A percentile compares a stretch with the other conserved stretches of the same genome.
phyloP scores from a whole-genome alignment of 2,888 invertebrate genomes.

The Ichneumoninae sp. region DNA sequence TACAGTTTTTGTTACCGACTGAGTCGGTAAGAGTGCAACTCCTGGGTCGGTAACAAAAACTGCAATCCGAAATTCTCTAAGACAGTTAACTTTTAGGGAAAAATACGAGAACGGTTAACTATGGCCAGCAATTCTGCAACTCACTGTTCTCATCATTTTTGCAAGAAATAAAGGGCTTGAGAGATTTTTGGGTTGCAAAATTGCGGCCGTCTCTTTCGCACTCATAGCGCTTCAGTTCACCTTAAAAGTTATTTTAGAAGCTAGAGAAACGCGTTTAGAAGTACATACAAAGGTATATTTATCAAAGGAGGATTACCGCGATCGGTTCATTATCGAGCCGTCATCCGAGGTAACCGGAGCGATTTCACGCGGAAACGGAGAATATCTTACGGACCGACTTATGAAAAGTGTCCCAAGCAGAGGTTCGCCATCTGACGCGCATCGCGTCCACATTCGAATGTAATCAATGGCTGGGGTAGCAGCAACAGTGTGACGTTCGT shows the following conservation, averaged over 20 bases:
- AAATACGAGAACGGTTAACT: too few species aligned
- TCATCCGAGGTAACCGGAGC: background rate
- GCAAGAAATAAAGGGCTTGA: too few species aligned
- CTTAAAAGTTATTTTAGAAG: slow-evolving; percentile 25
- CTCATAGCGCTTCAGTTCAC: too few species aligned
- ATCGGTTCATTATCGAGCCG: background rate
- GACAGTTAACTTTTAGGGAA: too few species aligned
- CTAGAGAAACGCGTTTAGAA: slow-evolving; percentile 3
- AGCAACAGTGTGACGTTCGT: slow-evolving; percentile 21
- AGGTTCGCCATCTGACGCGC: slow-evolving; percentile 18
- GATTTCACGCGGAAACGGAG: background rate
- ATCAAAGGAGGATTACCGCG: slow-evolving; percentile 9
- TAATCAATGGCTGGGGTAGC: background rate
- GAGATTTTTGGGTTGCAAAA: too few species aligned
- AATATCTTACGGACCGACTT: slow-evolving; percentile 7
- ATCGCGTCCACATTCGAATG: background rate
- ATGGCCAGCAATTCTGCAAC: too few species aligned
- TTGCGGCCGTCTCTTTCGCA: too few species aligned
- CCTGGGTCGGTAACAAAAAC: too few species aligned
- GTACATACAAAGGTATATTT: slow-evolving; percentile 2
- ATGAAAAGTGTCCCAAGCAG: slow-evolving; percentile 7
- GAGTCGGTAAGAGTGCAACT: too few species aligned
- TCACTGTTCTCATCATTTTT: too few species aligned
- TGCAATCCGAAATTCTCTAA: too few species aligned
- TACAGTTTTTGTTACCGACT: too few species aligned